Evolutionary conservation across 2,888 invertebrate genomes (phyloP), one percentile per base, ranked within the genome.

Genomic region (Lithophane semibrunnea): DNA sequence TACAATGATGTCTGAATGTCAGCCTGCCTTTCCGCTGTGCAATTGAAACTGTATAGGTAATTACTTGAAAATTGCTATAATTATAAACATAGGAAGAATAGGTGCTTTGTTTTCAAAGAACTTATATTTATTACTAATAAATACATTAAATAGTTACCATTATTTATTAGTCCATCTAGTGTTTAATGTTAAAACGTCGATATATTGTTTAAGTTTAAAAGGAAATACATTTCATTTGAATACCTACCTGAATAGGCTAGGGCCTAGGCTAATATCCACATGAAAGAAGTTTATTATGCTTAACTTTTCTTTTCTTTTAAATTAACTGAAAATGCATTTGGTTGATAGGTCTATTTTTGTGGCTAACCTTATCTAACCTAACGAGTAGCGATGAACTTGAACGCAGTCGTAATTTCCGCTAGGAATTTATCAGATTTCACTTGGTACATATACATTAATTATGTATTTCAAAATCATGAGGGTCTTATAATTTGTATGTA

Each of bases 81-180:
- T 72, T 52, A 29, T 13, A 54, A 54, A 4, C 21, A n/a, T 47
- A 42, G 29, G n/a, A 10, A n/a, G n/a, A 37, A 47, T 54, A 58
- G 13, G 21, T 24, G 1, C 42, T 66, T 75, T 75, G 42, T 49
- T 65, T 76, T 75, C 21, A 76, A 37, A 44, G 9, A 58, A 60
- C 18, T 63, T 61, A n/a, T 56, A 64, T 63, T 77, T 77, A 49
- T 64, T 49, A 58, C 10, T 56, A 29, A 29, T 49, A 24, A 24
- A 56, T 75, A 44, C 8, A 56, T 64, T 3, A 44, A n/a, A 52
- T 77, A 24, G 78, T 78, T 78, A 78, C 78, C 78, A 65, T 73
- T 66, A 24, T 37, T 63, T 70, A 67, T 29, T 44, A 76, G 13
- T 60, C 42, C 16, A 21, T 44, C 10, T 56, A 73, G 16, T 54